These are phyloP conservation scores for Pachyuromys duprasi DNA, from an alignment of 2,797 vertebrate species.

Conservation along the genomic window DNA sequence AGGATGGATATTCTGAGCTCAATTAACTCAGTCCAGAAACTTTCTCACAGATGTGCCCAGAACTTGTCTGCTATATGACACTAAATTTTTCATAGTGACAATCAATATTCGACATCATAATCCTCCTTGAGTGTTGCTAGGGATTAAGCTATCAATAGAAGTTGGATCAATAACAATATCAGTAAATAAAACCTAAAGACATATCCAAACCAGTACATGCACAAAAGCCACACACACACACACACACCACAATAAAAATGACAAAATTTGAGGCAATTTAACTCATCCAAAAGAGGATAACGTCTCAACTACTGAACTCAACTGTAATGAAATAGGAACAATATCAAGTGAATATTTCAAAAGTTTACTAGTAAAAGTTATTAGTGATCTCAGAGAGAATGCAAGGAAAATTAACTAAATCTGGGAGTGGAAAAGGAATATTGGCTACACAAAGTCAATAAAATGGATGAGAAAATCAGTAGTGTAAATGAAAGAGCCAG, in stretches of 20 bases:
- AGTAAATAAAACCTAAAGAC: background rate
- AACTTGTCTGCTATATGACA: background rate
- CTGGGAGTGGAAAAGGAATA: background rate
- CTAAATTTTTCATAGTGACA: background rate
- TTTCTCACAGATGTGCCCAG: background rate
- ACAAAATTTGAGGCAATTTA: background rate
- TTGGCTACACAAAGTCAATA: background rate
- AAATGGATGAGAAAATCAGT: background rate
- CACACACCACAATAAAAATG: background rate
- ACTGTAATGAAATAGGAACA: background rate
- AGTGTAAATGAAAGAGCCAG: background rate
- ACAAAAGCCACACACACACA: no score
- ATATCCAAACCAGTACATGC: background rate
- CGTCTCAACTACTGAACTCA: background rate
- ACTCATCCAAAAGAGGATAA: no score
- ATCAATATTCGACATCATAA: background rate
- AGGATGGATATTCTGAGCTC: background rate
- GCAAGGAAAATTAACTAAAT: background rate
- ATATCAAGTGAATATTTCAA: background rate
- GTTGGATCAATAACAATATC: background rate
- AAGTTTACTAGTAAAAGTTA: background rate
- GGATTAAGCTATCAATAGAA: background rate
- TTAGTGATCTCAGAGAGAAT: background rate
- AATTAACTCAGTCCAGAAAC: background rate
- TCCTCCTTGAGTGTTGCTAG: background rate